A percentile compares a stretch with the other conserved stretches of the same genome.
Conservation (phyloP, 2,888 invertebrate species). For the Syritta pipiens region DNA sequence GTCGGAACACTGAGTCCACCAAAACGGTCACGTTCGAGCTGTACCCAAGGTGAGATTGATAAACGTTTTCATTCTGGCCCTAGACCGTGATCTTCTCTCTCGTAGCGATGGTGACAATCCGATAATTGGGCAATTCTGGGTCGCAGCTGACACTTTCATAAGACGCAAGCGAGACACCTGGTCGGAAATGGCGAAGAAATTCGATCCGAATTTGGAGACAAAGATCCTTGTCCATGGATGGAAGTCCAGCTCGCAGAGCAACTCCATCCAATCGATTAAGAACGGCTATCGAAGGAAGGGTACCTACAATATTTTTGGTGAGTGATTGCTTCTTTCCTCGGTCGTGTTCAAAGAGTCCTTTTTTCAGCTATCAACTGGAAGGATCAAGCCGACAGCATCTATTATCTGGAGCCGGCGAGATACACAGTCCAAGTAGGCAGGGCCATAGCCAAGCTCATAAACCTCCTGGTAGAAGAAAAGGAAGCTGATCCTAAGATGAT, state of each 20-base stretch:
- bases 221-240: slow-evolving; percentile 79
- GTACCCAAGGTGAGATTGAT: slow-evolving; percentile 73
- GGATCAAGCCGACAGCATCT: slow-evolving; percentile 77
- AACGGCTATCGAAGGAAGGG: slow-evolving; percentile 76
- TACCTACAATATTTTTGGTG: slow-evolving; percentile 76
- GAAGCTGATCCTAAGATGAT: slow-evolving; percentile 75
- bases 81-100: background rate
- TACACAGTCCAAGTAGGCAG: slow-evolving; percentile 77
- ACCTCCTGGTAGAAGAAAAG: slow-evolving; percentile 76
- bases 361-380: slow-evolving; percentile 77
- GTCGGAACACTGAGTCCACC: slow-evolving; percentile 72
- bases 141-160: slow-evolving; percentile 71
- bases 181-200: slow-evolving; percentile 76
- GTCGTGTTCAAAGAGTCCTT: background rate
- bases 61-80: background rate
- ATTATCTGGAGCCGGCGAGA: slow-evolving; percentile 76
- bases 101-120: slow-evolving; percentile 69
- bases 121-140: slow-evolving; percentile 72
- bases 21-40: slow-evolving; percentile 75
- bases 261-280: slow-evolving; percentile 77
- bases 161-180: slow-evolving; percentile 76
- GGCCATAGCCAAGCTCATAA: slow-evolving; percentile 77
- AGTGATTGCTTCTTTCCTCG: background rate
- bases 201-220: slow-evolving; percentile 76
- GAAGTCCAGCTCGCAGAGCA: slow-evolving; percentile 78